Conservation (phyloP, 2,888 invertebrate species). For the Apamea monoglypha region DNA sequence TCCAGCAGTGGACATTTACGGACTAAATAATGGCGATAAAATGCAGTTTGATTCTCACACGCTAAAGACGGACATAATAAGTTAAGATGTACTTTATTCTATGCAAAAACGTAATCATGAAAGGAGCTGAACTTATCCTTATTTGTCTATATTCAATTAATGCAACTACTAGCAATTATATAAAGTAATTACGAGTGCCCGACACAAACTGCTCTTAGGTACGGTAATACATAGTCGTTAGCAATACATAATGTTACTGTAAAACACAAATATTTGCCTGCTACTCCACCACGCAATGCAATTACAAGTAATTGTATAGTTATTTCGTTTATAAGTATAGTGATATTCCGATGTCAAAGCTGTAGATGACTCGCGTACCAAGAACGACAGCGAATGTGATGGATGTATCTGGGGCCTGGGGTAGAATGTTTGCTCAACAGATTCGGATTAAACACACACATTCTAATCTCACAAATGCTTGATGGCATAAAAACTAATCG, state of each 20-base stretch:
- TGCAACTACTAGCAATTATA: constrained; percentile 29
- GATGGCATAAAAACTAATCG: not conserved
- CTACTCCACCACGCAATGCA: constrained; percentile 31
- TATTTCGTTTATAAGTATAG: constrained; percentile 2
- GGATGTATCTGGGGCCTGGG: not conserved
- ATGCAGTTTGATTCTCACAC: constrained; percentile 22
- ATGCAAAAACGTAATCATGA: not conserved
- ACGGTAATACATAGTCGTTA: constrained; percentile 38
- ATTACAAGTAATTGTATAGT: constrained; percentile 25
- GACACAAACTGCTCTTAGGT: constrained; percentile 31
- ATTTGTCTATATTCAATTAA: constrained; percentile 27
- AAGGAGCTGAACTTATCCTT: constrained; percentile 19
- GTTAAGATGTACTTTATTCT: constrained; percentile 11
- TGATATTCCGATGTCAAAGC: not conserved
- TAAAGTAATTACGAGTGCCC: constrained; percentile 26
- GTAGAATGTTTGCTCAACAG: not conserved
- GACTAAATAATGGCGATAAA: not conserved
- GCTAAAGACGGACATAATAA: not conserved
- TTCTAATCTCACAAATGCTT: not conserved
- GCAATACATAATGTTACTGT: constrained; percentile 23
- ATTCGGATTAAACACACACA: not conserved
- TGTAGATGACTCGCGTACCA: not conserved
- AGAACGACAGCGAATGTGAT: not conserved
- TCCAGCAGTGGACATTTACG: not conserved
- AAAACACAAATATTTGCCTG: constrained; percentile 44